Evolutionary conservation across 2,888 invertebrate genomes (phyloP), one percentile per base, ranked within the genome.

Genomic region (Daptonema setosum): DNA sequence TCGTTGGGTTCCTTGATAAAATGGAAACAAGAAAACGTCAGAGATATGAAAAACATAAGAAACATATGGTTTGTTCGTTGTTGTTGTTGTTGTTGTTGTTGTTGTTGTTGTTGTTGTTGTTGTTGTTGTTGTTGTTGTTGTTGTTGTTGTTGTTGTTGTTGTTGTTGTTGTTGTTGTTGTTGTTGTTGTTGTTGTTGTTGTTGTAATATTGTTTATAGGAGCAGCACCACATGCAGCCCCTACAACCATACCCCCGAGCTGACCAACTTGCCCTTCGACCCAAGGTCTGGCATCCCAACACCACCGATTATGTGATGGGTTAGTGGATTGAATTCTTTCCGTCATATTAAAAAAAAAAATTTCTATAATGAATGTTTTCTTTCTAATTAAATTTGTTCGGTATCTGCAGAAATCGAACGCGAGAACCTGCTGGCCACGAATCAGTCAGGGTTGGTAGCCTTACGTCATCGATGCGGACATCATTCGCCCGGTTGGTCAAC

Each of bases 1-100:
- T 48, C 51, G 47, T 47, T 20, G 35, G 2, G 22, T 56, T 52
- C 56, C 17, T 51, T 24, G 51, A 50, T 28, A 56, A 50, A 52
- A 28, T 45, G 11, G 45, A 45, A 3, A 45, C n/a, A n/a, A 17
- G 45, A 5, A 5, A n/a, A n/a, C 45, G n/a, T 17, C 17, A 45
- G n/a, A 45, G 22, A n/a, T 5, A 5, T n/a, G n/a, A n/a, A n/a
- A n/a, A n/a, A n/a, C n/a, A n/a, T n/a, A n/a, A n/a, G n/a, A n/a
- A n/a, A n/a, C n/a, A n/a, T n/a, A n/a, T n/a, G n/a, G n/a, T n/a
- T n/a, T n/a, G n/a, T n/a, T n/a, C n/a, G n/a, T n/a, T n/a, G n/a
- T n/a, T n/a, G n/a, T n/a, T n/a, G n/a, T n/a, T n/a, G n/a, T n/a
- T n/a, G n/a, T n/a, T n/a, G n/a, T n/a, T n/a, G n/a, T n/a, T n/a